A percentile compares a stretch with the other conserved stretches of the same genome.
Conservation (phyloP, 2,113 vertebrate genomes). For the Synchiropus splendidus region DNA sequence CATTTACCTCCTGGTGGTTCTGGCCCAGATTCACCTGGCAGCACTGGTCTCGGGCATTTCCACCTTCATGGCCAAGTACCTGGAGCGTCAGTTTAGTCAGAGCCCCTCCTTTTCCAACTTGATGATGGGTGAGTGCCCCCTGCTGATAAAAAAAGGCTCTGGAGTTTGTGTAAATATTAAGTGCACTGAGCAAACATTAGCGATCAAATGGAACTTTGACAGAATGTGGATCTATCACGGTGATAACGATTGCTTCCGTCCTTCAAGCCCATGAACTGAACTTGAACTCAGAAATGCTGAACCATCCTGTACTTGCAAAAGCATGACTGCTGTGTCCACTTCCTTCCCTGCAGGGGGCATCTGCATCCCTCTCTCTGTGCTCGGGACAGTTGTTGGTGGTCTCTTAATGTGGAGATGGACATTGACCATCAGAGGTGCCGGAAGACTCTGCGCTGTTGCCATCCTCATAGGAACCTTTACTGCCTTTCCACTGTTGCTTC, state of each 20-base stretch:
- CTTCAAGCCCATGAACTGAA: neutral
- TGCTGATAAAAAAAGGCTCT: too few relatives aligned
- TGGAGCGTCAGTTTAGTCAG: constrained; percentile 82
- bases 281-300: too few relatives aligned
- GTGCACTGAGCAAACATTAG: too few relatives aligned
- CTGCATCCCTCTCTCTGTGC: constrained; percentile 71
- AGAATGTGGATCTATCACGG: too few relatives aligned
- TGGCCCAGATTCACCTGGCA: constrained; percentile 79
- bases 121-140: constrained; percentile 71
- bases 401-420: constrained; percentile 71
- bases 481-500: constrained; percentile 72
- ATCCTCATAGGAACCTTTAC: constrained; percentile 58
- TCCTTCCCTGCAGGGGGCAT: constrained; percentile 59
- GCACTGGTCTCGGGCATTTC: constrained; percentile 78
- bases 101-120: constrained; percentile 75
- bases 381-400: constrained; percentile 78
- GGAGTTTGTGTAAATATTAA: too few relatives aligned
- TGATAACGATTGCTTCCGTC: too few relatives aligned
- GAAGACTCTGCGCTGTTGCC: constrained; percentile 60
- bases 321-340: too few relatives aligned
- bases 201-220: too few relatives aligned
- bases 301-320: too few relatives aligned
- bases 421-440: constrained; percentile 63
- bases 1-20: constrained; percentile 79
- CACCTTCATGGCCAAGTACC: constrained; percentile 87